Evolutionary conservation across 2,797 vertebrate species (phyloP), one percentile per base, ranked within the genome.

Genomic region (Rousettus madagascariensis): DNA sequence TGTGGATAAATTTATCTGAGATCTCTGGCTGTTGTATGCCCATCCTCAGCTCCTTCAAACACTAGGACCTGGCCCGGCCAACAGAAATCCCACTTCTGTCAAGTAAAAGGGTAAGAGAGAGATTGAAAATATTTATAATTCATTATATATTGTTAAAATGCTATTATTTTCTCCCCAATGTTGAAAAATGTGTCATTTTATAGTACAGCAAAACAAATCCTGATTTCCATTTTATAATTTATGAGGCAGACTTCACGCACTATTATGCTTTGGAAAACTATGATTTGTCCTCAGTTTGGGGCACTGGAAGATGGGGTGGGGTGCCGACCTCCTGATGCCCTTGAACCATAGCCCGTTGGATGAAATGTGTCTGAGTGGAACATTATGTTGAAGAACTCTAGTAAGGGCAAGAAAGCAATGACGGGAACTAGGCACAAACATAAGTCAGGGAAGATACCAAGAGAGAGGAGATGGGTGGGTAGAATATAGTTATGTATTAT

Each of bases 171-270:
- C 26, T 1, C 16, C 20, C 2, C 68, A 26, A 43, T 79, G 4
- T 57, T 87, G 24, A 86, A 94, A 96, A 95, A 66, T 15, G 49
- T 59, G 3, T 7, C 74, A 65, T 61, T 85, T 78, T 92, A 79
- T 38, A 75, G 46, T 79, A 28, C 5, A 1, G 6, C 13, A 53
- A 82, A 68, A 36, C 19, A 36, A 65, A 59, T 15, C 17, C 33
- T 59, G 13, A 59, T 74, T 82, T 65, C 3, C 36, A 33, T 78
- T 82, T 71, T 41, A 83, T 33, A 83, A 61, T 33, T 55, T 85
- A 83, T 19, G 8, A 46, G 9, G 41, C 75, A n/a, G 20, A 53
- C 22, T 59, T 43, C 46, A 51, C 33, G 24, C 5, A 22, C 6
- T 51, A 0, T 57, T 15, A n/a, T 22, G 3, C 36, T 92, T 79